phyloP scores from a whole-genome alignment of 2,113 vertebrate species.

The Cebus imitator region DNA sequence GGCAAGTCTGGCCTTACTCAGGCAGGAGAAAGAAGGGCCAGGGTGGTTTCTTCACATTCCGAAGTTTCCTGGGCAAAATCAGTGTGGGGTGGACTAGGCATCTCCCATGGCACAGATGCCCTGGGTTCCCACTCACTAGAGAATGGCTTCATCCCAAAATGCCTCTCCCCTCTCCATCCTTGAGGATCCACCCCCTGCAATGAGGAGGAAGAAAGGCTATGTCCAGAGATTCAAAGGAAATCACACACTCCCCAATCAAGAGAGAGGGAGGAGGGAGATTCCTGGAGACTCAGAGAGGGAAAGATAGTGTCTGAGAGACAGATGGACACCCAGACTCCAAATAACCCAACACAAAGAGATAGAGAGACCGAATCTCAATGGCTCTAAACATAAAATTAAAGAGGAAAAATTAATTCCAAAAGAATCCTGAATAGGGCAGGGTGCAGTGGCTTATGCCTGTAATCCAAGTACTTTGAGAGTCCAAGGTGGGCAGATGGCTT shows the following conservation, averaged over 20 bases:
- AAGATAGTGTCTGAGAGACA: background rate
- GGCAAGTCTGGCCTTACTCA: background rate
- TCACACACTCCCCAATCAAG: background rate
- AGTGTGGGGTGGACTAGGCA: background rate
- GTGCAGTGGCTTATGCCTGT: no score
- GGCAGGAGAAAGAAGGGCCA: background rate
- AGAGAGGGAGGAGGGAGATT: background rate
- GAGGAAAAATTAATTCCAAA: background rate
- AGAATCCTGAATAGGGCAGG: background rate
- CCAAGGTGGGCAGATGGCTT: no score
- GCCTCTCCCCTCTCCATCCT: background rate
- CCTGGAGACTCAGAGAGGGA: background rate
- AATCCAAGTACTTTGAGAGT: no score
- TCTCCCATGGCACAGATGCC: background rate
- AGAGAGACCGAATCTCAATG: background rate
- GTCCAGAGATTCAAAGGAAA: background rate
- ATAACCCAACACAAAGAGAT: background rate
- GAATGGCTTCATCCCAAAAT: background rate
- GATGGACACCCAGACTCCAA: background rate
- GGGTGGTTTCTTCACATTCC: background rate
- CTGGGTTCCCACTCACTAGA: background rate
- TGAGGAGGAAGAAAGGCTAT: background rate
- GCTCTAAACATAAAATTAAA: background rate
- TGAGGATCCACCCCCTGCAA: background rate
- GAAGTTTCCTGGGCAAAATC: conserved; percentile 21